Percentiles rank a stretch among this genome's conserved stretches.
These are phyloP conservation scores for Flexamia atlantica DNA, from an alignment of 2,888 invertebrate genomes.

Conservation along the genomic window DNA sequence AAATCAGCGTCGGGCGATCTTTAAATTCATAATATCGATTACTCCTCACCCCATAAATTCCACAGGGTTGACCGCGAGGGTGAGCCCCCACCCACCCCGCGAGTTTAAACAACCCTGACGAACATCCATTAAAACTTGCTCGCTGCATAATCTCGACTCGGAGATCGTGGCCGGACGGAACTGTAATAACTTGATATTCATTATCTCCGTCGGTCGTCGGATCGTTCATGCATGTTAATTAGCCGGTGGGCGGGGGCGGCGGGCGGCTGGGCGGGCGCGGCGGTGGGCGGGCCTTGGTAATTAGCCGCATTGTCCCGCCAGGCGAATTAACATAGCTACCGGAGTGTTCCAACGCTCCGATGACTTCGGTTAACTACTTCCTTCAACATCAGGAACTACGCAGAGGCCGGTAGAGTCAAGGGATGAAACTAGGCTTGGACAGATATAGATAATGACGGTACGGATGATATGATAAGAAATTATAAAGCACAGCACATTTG, in stretches of 20 bases:
- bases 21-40: slow-evolving; percentile 41
- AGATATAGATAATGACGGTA: no score
- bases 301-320: slow-evolving; percentile 43
- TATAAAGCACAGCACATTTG: no score
- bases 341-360: background rate
- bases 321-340: background rate
- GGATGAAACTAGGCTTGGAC: no score
- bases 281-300: slow-evolving; percentile 37
- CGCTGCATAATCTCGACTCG: slow-evolving; percentile 38
- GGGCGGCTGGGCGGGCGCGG: background rate
- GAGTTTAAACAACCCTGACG: slow-evolving; percentile 31
- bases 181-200: slow-evolving; percentile 29
- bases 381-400: background rate
- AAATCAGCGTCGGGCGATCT: slow-evolving; percentile 30
- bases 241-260: background rate
- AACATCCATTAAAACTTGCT: slow-evolving; percentile 51
- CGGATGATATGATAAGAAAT: no score
- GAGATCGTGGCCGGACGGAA: background rate
- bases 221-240: slow-evolving; percentile 60
- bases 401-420: no score
- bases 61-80: slow-evolving; percentile 30
- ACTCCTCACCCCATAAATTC: slow-evolving; percentile 22
- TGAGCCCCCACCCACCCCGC: background rate
- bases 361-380: slow-evolving; percentile 29
- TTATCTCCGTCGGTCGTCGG: slow-evolving; percentile 10